Conservation (phyloP, 1,140 invertebrate species). For the Scaptomyza montana region DNA sequence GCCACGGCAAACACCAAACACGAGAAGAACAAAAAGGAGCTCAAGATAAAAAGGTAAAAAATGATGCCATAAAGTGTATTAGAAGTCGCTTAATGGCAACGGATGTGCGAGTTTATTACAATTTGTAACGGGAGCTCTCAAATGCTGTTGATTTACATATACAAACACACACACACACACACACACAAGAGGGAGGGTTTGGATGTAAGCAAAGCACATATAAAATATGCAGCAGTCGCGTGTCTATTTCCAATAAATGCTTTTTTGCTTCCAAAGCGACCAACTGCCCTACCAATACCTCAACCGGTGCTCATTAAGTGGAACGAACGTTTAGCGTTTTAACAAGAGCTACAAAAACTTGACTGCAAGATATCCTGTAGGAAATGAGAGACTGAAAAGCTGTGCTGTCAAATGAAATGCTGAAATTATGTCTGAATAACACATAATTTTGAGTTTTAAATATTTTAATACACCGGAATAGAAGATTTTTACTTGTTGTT, state of each 20-base stretch:
- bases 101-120: constrained; percentile 79
- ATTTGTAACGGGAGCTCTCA: constrained; percentile 73
- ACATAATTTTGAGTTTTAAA: too few species aligned
- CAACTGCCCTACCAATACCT: constrained; percentile 18
- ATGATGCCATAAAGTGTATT: constrained; percentile 79
- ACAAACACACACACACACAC: constrained; percentile 4
- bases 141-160: constrained; percentile 56
- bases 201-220: constrained; percentile 44
- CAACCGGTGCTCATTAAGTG: constrained; percentile 38
- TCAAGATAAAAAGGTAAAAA: constrained; percentile 40
- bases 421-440: too few species aligned
- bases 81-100: constrained; percentile 79
- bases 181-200: not conserved
- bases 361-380: constrained; percentile 7
- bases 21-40: not conserved
- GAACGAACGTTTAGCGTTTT: constrained; percentile 29
- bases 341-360: not conserved
- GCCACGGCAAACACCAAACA: not conserved
- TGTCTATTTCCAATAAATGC: constrained; percentile 79
- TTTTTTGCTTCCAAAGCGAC: constrained; percentile 7
- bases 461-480: too few species aligned
- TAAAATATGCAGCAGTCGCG: constrained; percentile 78
- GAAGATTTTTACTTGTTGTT: too few species aligned
- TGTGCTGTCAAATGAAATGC: too few species aligned
- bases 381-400: not conserved